phyloP scores from a whole-genome alignment of 2,888 invertebrate genomes.

The Lampropteryx suffumata region DNA sequence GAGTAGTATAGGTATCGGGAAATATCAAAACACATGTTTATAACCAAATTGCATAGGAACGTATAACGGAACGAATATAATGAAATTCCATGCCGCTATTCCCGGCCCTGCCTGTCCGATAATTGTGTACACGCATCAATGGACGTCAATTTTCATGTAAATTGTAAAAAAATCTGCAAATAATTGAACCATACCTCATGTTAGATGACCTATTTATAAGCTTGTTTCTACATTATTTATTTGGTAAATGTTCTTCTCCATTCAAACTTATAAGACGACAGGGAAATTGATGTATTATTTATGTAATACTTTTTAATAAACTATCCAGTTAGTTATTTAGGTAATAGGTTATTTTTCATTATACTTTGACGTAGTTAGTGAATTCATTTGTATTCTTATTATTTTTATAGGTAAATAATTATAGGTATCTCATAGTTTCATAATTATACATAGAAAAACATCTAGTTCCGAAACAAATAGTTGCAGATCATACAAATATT shows the following conservation, averaged over 20 bases:
- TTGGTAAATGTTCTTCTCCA: neutral
- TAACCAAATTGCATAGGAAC: neutral
- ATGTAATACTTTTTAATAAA: no score
- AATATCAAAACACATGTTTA: neutral
- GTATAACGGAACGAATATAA: constrained; percentile 10
- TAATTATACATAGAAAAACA: no score
- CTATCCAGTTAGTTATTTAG: no score
- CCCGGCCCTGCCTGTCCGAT: constrained; percentile 42
- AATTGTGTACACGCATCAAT: constrained; percentile 59
- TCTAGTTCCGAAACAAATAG: no score
- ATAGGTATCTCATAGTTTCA: no score
- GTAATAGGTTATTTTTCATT: no score
- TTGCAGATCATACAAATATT: no score
- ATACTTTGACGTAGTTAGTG: no score
- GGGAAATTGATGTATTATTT: no score
- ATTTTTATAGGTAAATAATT: no score
- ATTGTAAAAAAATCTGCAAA: constrained; percentile 46
- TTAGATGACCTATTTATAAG: constrained; percentile 6
- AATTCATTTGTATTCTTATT: no score
- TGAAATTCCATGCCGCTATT: constrained; percentile 20
- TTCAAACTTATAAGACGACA: no score
- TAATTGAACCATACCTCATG: neutral
- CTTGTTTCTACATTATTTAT: neutral
- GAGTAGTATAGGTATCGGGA: neutral
- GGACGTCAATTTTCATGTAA: constrained; percentile 55